Base-by-base conservation (phyloP, 2,113 vertebrate species). In the Mesocricetus auratus region DNA sequence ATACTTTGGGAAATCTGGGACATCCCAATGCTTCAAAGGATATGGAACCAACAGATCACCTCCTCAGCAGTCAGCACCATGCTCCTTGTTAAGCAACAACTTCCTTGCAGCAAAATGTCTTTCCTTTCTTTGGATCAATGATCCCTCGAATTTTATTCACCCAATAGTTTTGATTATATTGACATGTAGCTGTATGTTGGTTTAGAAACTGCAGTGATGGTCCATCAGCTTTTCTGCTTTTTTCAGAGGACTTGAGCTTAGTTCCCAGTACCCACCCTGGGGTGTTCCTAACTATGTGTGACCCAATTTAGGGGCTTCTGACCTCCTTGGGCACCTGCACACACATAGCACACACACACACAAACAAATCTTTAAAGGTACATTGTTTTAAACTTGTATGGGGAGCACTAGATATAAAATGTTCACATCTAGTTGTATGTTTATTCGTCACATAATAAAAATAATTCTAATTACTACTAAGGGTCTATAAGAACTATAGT, bases 61-160 rank as follows among this genome's bases (percentile, higher is more conserved):
- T 69, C 36, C 39, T 5, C 45, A 83, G 88, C 4, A 12, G 15
- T 92, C 36, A 91, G 36, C n/a, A 64, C 42, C 16, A 56, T 6
- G 50, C 5, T 73, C 66, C 60, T 86, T 86, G 75, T 13, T 24
- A 93, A 94, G 66, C 31, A 60, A 50, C 36, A 91, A 93, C 56
- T 74, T 95, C n/a, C 66, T 89, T 93, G 92, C 68, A 96, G 42
- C 29, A 94, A 93, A 94, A 94, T n/a, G 36, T 66, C 77, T 95
- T 69, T 24, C 77, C 45, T 95, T 75, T 47, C 19, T 73, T 73
- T 77, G 66, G 91, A 69, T 86, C 19, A 56, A 31, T 71, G 22
- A 75, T 86, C 33, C 60, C 71, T 90, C 92, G n/a, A 81, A 77
- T 73, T 91, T 89, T 71, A 45, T 89, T 64, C 50, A 62, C 85